A percentile compares a stretch with the other conserved stretches of the same genome.
Evolutionary conservation across 1,140 invertebrate species (phyloP).

Genomic region (Eriosoma lanigerum): DNA sequence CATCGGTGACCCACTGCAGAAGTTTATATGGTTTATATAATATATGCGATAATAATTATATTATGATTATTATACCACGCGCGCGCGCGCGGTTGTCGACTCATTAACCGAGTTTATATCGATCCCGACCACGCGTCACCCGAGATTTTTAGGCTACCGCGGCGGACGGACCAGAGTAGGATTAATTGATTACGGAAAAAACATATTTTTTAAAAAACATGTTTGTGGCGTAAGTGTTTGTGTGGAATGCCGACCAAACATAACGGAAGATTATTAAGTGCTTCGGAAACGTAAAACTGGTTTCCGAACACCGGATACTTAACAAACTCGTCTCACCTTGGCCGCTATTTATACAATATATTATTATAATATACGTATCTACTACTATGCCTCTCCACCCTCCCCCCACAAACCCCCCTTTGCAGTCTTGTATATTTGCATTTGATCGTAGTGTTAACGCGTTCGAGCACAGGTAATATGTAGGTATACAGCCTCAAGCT

Average conservation of each 20-base stretch:
- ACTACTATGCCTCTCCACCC: not conserved
- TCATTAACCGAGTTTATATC: constrained; percentile 19
- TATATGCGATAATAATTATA: too few relatives aligned
- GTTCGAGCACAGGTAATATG: not conserved
- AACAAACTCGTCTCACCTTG: constrained; percentile 47
- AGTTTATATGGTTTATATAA: too few relatives aligned
- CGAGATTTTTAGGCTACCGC: constrained; percentile 1
- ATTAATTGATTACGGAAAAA: constrained; percentile 29
- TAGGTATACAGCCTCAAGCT: not conserved
- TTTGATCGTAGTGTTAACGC: constrained; percentile 19
- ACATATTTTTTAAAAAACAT: constrained; percentile 1
- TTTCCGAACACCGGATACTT: constrained; percentile 31
- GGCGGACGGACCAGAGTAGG: not conserved
- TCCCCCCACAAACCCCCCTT: too few relatives aligned
- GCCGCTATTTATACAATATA: constrained; percentile 42
- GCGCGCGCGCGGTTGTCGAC: not conserved
- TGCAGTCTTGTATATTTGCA: not conserved
- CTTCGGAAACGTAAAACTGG: constrained; percentile 31
- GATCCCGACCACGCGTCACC: constrained; percentile 20
- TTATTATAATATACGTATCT: not conserved
- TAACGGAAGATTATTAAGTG: constrained; percentile 46
- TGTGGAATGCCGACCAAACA: constrained; percentile 36
- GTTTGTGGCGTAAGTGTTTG: constrained; percentile 6
- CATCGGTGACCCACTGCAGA: too few relatives aligned
- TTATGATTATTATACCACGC: too few relatives aligned